These are phyloP conservation scores for Conopomorpha cramerella DNA, from an alignment of 1,140 invertebrate species.

Conservation along the genomic window DNA sequence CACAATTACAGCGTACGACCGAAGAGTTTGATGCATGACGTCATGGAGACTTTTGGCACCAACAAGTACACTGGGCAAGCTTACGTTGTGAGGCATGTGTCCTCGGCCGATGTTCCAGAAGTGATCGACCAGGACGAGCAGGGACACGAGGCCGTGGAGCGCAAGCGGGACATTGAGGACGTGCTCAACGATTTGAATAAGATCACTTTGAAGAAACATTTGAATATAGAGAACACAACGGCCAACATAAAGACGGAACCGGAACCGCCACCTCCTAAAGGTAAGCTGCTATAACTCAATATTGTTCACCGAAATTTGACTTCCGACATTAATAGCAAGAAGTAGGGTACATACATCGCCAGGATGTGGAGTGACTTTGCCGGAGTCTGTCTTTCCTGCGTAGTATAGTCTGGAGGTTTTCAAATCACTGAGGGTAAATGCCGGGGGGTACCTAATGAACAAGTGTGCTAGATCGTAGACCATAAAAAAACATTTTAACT, in stretches of 20 bases:
- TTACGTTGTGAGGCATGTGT: constrained; percentile 40
- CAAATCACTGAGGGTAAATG: no score
- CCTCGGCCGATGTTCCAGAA: constrained; percentile 26
- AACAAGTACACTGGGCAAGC: constrained; percentile 32
- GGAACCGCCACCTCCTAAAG: constrained; percentile 31
- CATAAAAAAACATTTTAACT: no score
- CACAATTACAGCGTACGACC: constrained; percentile 35
- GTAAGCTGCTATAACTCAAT: no score
- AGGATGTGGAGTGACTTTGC: no score
- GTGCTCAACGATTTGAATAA: constrained; percentile 51
- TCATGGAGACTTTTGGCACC: constrained; percentile 49
- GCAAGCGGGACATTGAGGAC: constrained; percentile 53
- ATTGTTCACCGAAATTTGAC: neutral
- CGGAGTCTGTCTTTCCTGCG: no score
- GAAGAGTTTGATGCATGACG: constrained; percentile 51
- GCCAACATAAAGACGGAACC: constrained; percentile 46
- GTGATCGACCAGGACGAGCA: constrained; percentile 27
- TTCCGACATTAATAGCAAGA: constrained; percentile 31
- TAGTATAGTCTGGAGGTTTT: no score
- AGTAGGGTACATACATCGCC: constrained; percentile 34
- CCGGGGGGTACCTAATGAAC: no score
- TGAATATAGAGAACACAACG: constrained; percentile 49
- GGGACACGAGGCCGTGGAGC: constrained; percentile 27
- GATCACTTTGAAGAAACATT: constrained; percentile 48
- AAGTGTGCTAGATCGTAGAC: no score